These are phyloP conservation scores for Microplitis deprimator DNA, from an alignment of 2,888 invertebrate species.

Conservation along the genomic window DNA sequence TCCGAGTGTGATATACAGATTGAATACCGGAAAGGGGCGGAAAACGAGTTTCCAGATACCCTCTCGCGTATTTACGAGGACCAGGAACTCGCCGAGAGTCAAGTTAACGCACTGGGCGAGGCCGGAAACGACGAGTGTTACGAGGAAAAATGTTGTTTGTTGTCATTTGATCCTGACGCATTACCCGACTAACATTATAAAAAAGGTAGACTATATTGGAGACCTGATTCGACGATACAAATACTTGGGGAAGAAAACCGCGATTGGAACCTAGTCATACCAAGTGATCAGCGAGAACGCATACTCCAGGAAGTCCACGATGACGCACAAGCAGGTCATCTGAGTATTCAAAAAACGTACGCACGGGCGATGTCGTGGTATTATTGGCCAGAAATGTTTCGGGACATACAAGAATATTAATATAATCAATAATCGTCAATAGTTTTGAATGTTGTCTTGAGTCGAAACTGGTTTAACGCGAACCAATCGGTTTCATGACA, in stretches of 20 bases:
- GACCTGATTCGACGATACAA: slow-evolving; percentile 16
- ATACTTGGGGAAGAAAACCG: slow-evolving; percentile 40
- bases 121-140: no score
- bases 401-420: background rate
- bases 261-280: background rate
- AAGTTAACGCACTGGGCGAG: no score
- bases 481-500: background rate
- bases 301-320: background rate
- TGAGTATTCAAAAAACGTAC: background rate
- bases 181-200: slow-evolving; percentile 16
- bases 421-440: no score
- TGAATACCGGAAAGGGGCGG: no score
- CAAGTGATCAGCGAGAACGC: background rate
- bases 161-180: slow-evolving; percentile 35
- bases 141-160: no score
- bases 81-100: no score
- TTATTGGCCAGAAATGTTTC: background rate
- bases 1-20: no score
- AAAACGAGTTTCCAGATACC: no score
- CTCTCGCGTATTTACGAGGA: no score
- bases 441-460: background rate
- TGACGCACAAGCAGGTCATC: background rate
- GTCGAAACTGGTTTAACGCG: background rate
- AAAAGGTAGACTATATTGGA: slow-evolving; percentile 36
- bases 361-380: background rate